phyloP scores from a whole-genome alignment of 2,888 invertebrate genomes.

The Cerastoderma edule region DNA sequence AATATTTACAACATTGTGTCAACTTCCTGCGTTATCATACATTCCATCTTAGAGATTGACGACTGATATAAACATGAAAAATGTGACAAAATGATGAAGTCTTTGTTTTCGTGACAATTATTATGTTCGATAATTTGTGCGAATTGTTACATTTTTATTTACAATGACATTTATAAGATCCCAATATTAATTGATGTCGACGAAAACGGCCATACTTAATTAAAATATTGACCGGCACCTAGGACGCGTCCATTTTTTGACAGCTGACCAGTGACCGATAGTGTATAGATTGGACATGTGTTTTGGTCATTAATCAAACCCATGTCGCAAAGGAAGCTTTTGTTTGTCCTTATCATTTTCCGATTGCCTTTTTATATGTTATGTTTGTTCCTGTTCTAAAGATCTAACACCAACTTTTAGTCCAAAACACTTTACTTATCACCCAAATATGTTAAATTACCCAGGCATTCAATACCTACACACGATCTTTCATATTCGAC shows the following conservation, averaged over 20 bases:
- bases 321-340: background rate
- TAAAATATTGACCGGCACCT: conserved; percentile 10
- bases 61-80: conserved; percentile 20
- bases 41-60: conserved; percentile 13
- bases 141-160: conserved; percentile 4
- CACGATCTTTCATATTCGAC: no score
- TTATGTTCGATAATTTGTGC: conserved; percentile 22
- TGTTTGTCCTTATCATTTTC: background rate
- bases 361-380: background rate
- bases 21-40: conserved; percentile 9
- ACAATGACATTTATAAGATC: conserved; percentile 4
- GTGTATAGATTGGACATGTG: conserved; percentile 3
- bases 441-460: no score
- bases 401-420: no score
- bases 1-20: conserved; percentile 28
- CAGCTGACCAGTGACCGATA: background rate
- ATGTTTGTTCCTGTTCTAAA: no score
- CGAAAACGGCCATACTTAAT: conserved; percentile 19
- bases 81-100: conserved; percentile 24
- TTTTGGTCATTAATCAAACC: background rate
- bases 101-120: conserved; percentile 21
- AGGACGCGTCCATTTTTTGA: background rate
- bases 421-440: no score
- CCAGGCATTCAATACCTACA: no score
- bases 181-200: conserved; percentile 11